These are phyloP conservation scores for Latheticus oryzae DNA, from an alignment of 2,888 invertebrate species.

Conservation along the genomic window DNA sequence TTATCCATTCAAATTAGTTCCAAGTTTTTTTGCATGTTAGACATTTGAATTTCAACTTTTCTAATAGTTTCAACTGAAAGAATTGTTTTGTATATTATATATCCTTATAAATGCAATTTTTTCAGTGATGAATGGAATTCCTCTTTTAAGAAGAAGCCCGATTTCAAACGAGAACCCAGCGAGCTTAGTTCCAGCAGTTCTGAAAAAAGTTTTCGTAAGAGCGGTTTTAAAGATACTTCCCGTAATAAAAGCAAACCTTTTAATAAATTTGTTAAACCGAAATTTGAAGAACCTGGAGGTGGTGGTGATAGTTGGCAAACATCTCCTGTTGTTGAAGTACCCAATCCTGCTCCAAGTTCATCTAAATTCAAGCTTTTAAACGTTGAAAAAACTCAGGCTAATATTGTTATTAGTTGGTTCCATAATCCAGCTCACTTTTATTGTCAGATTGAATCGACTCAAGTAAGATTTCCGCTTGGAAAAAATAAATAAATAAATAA, in stretches of 20 bases:
- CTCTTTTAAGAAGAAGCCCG: slow-evolving; percentile 43
- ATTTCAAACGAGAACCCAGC: slow-evolving; percentile 54
- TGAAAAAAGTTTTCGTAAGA: slow-evolving; percentile 54
- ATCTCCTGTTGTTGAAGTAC: slow-evolving; percentile 43
- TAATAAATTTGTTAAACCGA: too few relatives aligned
- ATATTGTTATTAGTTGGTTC: slow-evolving; percentile 79
- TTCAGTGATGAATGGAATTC: slow-evolving; percentile 27
- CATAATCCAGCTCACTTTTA: slow-evolving; percentile 80
- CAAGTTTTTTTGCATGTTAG: background rate
- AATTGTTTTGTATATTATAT: too few relatives aligned
- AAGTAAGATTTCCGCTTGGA: slow-evolving; percentile 49
- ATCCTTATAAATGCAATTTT: too few relatives aligned
- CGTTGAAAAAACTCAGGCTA: slow-evolving; percentile 67
- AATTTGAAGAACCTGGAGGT: slow-evolving; percentile 39
- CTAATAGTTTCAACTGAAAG: too few relatives aligned
- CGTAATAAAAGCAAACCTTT: slow-evolving; percentile 46
- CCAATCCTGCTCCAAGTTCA: slow-evolving; percentile 54
- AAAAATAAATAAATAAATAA: background rate
- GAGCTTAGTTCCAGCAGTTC: slow-evolving; percentile 59
- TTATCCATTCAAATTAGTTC: too few relatives aligned
- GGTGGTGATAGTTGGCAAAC: slow-evolving; percentile 23
- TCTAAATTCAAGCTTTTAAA: slow-evolving; percentile 50
- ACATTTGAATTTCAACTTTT: too few relatives aligned
- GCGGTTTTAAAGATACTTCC: slow-evolving; percentile 48
- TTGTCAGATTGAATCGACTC: slow-evolving; percentile 57